Evolutionary conservation across 1,140 invertebrate genomes (phyloP), one percentile per base, ranked within the genome.

Genomic region (Kradibia gibbosae): DNA sequence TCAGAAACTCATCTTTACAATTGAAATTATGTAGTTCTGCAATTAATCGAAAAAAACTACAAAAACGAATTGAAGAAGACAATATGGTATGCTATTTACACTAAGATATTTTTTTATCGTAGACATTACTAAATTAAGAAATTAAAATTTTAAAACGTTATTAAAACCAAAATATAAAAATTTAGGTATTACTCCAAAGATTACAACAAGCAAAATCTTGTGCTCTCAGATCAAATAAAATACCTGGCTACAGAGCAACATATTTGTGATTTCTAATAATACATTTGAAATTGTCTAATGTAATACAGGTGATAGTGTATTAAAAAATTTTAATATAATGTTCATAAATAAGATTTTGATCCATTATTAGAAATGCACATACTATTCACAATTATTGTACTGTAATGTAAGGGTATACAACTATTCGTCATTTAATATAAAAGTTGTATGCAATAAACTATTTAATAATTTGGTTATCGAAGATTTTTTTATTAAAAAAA

Each of bases 11-110:
- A 50, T 25, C 34, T 7, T 20, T 42, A 20, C 84, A 83, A 42
- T 39, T 71, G 0, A 84, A 83, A 75, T 48, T 83, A 7, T 86
- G 87, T 60, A 90, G 86, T 25, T 89, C 88, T 13, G 89, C 87
- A 28, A 88, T 90, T 70, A 90, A 90, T 83, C 85, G 89, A 45
- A 88, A 70, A 55, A 90, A 81, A 78, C 75, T 88, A 5, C 89
- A 90, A 70, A 86, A 82, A 80, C 88, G 85, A 81, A 89, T 90
- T 79, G 86, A 89, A 65, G 84, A 86, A 77, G 89, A 90, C 25
- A 90, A 90, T 67, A 84, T 89, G 86, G 89, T 90, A 75, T 57
- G 31, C 42, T 62, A 48, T 48, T 34, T 57, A 73, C 1, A 48
- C 28, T 45, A 48, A 42, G 11, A 75, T 55, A 74, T 55, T 22